Evolutionary conservation across 1,140 invertebrate genomes (phyloP).

Genomic region (Pseudachorutes palmiensis): DNA sequence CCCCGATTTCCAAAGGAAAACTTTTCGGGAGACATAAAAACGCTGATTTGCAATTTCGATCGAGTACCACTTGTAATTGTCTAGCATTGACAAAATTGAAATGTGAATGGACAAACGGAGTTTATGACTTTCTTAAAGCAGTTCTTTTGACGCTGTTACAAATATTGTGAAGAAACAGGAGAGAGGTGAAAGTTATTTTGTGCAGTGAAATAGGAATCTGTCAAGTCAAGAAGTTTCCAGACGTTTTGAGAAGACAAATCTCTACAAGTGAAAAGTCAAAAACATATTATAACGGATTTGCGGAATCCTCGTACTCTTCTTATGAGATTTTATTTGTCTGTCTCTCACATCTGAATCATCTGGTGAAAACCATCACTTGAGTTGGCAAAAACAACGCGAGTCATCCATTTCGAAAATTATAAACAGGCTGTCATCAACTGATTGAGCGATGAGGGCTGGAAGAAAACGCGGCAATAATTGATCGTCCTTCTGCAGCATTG

Average conservation of each 20-base stretch:
- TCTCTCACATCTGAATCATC: background rate
- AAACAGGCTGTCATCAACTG: background rate
- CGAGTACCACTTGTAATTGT: too few species aligned
- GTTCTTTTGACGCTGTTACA: background rate
- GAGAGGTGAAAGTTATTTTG: background rate
- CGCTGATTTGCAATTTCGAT: too few species aligned
- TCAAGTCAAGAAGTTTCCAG: background rate
- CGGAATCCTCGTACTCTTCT: background rate
- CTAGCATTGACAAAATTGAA: too few species aligned
- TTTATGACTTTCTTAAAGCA: too few species aligned
- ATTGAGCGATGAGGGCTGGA: too few species aligned
- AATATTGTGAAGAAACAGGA: background rate
- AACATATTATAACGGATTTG: background rate
- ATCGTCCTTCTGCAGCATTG: background rate
- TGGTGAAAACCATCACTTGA: too few species aligned
- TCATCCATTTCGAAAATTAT: background rate
- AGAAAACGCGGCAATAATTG: background rate
- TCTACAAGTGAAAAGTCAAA: background rate
- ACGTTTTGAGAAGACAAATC: background rate
- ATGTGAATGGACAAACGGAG: too few species aligned
- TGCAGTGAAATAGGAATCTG: background rate
- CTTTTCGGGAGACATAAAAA: too few species aligned
- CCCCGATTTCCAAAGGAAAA: too few species aligned
- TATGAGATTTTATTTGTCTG: background rate
- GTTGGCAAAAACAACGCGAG: background rate